These are phyloP conservation scores for Drosophila pruinosa DNA, from an alignment of 1,140 invertebrate species.

Conservation along the genomic window DNA sequence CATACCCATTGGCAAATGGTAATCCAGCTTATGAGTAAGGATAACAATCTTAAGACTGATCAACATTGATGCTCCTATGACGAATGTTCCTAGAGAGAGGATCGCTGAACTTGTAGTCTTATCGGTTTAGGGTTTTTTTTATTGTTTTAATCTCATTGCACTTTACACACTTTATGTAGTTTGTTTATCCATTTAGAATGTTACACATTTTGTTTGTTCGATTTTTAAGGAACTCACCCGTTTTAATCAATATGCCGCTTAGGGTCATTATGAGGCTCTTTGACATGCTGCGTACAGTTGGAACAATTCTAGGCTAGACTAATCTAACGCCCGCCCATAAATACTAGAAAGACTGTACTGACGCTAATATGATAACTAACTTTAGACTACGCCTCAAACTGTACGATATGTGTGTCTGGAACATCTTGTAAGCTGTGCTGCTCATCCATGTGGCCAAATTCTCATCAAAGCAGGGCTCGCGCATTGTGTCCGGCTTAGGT, in stretches of 20 bases:
- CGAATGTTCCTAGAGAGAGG: constrained; percentile 53
- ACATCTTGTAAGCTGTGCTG: constrained; percentile 18
- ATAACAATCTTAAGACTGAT: constrained; percentile 51
- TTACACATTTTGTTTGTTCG: constrained; percentile 26
- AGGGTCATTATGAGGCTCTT: constrained; percentile 29
- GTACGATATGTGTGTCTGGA: not conserved
- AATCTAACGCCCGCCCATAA: constrained; percentile 12
- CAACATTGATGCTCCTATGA: constrained; percentile 41
- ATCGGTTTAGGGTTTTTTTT: constrained; percentile 12
- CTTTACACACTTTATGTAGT: constrained; percentile 29
- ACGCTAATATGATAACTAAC: constrained; percentile 7
- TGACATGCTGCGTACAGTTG: constrained; percentile 45
- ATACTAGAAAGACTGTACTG: constrained; percentile 20
- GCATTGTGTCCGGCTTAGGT: constrained; percentile 25
- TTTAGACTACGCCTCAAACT: constrained; percentile 5
- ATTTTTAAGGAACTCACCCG: constrained; percentile 69
- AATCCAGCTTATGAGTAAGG: constrained; percentile 49
- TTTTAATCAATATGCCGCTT: constrained; percentile 41
- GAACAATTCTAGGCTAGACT: constrained; percentile 33
- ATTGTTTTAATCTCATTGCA: constrained; percentile 1
- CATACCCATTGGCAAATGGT: constrained; percentile 51
- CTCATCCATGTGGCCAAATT: constrained; percentile 35
- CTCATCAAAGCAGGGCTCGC: constrained; percentile 19
- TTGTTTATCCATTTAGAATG: constrained; percentile 27
- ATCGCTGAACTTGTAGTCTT: constrained; percentile 28